A percentile compares a stretch with the other conserved stretches of the same genome.
phyloP scores from a whole-genome alignment of 2,797 vertebrate species.

The Erpetoichthys calabaricus region DNA sequence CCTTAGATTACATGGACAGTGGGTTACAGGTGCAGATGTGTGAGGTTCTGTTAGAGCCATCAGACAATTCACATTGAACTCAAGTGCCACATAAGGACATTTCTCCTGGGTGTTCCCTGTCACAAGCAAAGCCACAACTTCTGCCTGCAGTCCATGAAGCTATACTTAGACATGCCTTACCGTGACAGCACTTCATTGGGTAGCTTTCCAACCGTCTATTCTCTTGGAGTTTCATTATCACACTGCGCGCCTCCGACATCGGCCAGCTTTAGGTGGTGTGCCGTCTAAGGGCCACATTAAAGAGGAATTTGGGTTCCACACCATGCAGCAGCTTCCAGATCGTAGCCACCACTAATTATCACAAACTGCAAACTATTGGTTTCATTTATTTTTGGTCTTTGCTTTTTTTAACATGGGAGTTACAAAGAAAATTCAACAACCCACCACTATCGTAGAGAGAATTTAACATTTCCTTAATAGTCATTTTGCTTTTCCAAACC shows the following conservation, averaged over 20 bases:
- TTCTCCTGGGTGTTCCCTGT: neutral
- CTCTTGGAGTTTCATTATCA: neutral
- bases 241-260: neutral
- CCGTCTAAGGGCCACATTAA: neutral
- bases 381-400: too few species aligned
- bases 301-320: neutral
- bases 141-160: neutral
- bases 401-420: too few species aligned
- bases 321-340: slow-evolving; percentile 1
- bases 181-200: neutral
- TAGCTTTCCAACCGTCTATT: neutral
- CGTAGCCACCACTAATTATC: neutral
- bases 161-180: neutral
- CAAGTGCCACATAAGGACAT: too few species aligned
- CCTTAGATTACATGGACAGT: too few species aligned
- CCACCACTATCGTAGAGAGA: too few species aligned
- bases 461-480: too few species aligned
- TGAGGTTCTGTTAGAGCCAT: too few species aligned
- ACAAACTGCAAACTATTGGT: neutral
- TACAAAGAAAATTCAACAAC: too few species aligned
- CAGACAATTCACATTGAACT: too few species aligned
- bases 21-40: too few species aligned
- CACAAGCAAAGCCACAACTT: neutral
- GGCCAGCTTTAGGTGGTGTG: neutral
- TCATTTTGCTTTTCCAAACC: too few species aligned